Evolutionary conservation across 2,113 vertebrate genomes (phyloP), one percentile per base, ranked within the genome.

Genomic region (Oreochromis spilurus): DNA sequence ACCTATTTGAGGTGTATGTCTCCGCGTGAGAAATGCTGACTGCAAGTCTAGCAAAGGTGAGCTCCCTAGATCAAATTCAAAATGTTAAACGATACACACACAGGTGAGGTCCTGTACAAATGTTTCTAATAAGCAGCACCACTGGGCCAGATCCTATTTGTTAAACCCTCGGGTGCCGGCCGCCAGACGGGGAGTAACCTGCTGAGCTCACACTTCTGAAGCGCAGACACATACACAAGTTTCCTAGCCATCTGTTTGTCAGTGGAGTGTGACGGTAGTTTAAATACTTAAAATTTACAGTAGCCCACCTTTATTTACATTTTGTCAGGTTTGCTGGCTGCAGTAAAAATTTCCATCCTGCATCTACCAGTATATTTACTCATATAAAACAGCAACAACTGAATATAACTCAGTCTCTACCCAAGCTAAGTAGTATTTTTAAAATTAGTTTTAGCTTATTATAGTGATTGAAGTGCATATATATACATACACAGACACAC

Each of bases 81-180:
- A 91, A 91, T 94, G 93, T 93, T 94, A 94, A 89, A 83, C 21
- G 77, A 89, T 75, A 54, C 67, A 87, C 84, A 38, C 78, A 91
- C 62, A 89, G 67, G 85, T 90, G 83, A 87, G 81, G 72, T 90
- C 84, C 75, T 79, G 77, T 91, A 94, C 91, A 91, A 94, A 93
- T 92, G 88, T 90, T 92, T 84, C 88, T 94, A 93, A 93, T 91
- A 94, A 94, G 93, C 88, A 87, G 89, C 92, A 86, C 92, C 85
- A 70, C 43, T 83, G 90, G 93, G 87, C 88, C 55, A 85, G 80
- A 92, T 93, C 89, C 91, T 90, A 94, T 94, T 94, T 95, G 92
- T 95, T 89, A 94, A 93, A 89, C 90, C 91, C 89, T 72, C 17
- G 70, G 91, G 92, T 31, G 65, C 86, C 3, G 12, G 24, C 24